phyloP scores from a whole-genome alignment of 2,113 vertebrate species.

The Sylvilagus bachmani region DNA sequence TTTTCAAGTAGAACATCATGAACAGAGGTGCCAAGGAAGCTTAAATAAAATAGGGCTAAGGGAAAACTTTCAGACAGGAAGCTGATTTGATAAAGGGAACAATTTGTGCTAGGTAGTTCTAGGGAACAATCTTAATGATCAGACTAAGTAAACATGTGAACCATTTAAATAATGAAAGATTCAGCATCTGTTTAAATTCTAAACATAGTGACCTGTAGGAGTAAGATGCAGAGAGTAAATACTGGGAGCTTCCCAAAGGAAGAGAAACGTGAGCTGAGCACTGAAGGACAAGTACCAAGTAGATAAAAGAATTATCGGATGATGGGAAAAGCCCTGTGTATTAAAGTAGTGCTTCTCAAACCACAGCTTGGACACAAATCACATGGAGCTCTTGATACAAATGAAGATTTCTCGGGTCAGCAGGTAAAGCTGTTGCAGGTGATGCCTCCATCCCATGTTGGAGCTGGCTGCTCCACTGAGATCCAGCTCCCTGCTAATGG shows the following conservation, averaged over 20 bases:
- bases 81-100: background rate
- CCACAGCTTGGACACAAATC: background rate
- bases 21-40: background rate
- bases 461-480: no score
- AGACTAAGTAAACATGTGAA: slow-evolving; percentile 20
- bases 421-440: no score
- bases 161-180: slow-evolving; percentile 40
- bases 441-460: no score
- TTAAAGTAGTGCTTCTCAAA: background rate
- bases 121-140: slow-evolving; percentile 29
- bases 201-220: background rate
- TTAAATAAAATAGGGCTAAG: slow-evolving; percentile 7
- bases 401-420: slow-evolving; percentile 3
- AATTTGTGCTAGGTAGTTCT: slow-evolving; percentile 6
- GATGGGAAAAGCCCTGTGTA: background rate
- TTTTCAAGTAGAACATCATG: background rate
- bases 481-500: no score
- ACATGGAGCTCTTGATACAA: slow-evolving; percentile 27
- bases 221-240: slow-evolving; percentile 12
- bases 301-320: background rate
- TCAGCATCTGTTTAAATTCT: slow-evolving; percentile 43
- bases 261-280: slow-evolving; percentile 26
- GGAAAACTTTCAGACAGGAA: slow-evolving; percentile 48
- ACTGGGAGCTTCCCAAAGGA: background rate
- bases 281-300: slow-evolving; percentile 35